These are phyloP conservation scores for Buceros bicornis DNA, from an alignment of 2,797 vertebrate species.

Conservation along the genomic window DNA sequence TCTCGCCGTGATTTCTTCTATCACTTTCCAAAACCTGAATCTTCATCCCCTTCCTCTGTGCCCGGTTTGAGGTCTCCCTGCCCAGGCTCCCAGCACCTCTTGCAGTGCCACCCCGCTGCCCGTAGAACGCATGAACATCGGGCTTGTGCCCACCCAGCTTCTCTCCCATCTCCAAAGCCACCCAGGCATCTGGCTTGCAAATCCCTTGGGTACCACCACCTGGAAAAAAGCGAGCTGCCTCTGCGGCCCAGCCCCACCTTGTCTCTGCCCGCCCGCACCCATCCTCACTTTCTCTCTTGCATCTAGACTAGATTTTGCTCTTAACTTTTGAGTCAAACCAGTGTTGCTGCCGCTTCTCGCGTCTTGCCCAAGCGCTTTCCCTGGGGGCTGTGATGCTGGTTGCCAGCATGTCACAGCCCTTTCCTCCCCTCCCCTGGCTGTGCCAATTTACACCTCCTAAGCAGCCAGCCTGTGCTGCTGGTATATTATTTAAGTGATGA, in stretches of 20 bases:
- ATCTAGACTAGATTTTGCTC: not conserved
- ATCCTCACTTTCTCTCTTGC: not conserved
- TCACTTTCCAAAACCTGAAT: not conserved
- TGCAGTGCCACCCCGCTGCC: not conserved
- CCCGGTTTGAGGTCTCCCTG: not conserved
- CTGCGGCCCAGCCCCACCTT: too few relatives aligned
- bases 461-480: not conserved
- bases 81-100: not conserved
- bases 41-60: not conserved
- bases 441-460: not conserved
- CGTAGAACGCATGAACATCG: not conserved
- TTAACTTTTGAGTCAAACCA: not conserved
- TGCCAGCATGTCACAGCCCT: too few relatives aligned
- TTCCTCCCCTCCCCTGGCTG: too few relatives aligned
- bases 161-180: not conserved
- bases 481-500: not conserved
- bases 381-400: too few relatives aligned
- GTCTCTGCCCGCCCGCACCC: too few relatives aligned
- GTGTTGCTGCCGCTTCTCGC: accelerated
- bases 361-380: accelerated
- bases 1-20: not conserved
- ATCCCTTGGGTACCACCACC: not conserved
- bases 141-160: not conserved
- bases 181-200: not conserved
- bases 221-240: not conserved